Evolutionary conservation across 2,888 invertebrate species (phyloP), one percentile per base, ranked within the genome.

Genomic region (Rhaphigaster nebulosa): DNA sequence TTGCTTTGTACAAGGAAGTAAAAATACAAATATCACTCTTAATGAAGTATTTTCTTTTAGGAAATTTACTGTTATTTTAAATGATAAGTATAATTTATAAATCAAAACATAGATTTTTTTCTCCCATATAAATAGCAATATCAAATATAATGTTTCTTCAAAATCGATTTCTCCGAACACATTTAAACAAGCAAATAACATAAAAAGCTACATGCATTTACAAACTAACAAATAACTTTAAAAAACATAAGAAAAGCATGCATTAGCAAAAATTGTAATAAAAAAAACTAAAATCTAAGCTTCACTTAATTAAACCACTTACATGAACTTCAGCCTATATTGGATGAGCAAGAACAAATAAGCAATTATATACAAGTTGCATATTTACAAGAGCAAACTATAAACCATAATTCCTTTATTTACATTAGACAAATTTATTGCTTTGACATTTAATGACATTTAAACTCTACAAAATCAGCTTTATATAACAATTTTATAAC

Each of bases 261-360:
- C 90, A 34, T 76, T 18, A 76, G 50, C 80, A 45, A 90, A 90
- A 90, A 26, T 18, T 26, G 41, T 41, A 80, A 41, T 76, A 89
- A 89, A 56, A 89, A 89, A 56, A 76, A 70, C 60, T 65, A 87
- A 50, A 60, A 60, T 60, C 56, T 89, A 91, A 65, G 38, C 89
- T 80, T 56, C 87, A 91, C 76, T 80, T 88, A 29, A 90, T 60
- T 89, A 76, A 87, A 92, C 91, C 95, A 96, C 96, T 96, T 95
- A 96, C 96, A 95, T 95, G 95, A 93, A 96, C 96, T 95, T 96
- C 96, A 94, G 96, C 96, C 96, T 96, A 95, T 91, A 87, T 87
- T 90, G 92, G 92, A 91, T 65, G 88, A 91, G 91, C 91, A 92
- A 91, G 91, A 91, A 91, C 87, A 90, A 92, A 92, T 91, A 91